phyloP scores from a whole-genome alignment of 2,888 invertebrate species.

The Herminia tarsipennalis region DNA sequence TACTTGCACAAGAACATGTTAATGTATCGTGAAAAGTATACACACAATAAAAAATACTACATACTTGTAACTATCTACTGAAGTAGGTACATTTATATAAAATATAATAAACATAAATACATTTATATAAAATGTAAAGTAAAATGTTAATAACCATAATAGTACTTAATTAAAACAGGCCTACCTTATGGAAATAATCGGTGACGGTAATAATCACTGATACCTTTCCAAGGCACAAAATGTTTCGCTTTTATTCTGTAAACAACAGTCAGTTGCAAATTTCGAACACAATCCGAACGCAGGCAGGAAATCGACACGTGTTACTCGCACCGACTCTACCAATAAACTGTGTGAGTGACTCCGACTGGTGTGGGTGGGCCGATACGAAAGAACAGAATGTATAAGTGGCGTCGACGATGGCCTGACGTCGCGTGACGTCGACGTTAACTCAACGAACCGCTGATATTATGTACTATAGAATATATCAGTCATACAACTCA shows the following conservation, averaged over 20 bases:
- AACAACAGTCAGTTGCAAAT: slow-evolving; percentile 41
- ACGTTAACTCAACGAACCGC: slow-evolving; percentile 28
- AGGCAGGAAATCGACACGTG: slow-evolving; percentile 60
- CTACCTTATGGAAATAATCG: slow-evolving; percentile 44
- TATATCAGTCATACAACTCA: slow-evolving; percentile 41
- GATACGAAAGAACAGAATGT: slow-evolving; percentile 47
- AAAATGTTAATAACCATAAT: no score
- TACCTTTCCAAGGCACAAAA: slow-evolving; percentile 47
- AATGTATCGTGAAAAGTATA: no score
- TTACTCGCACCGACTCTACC: slow-evolving; percentile 60
- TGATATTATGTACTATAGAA: slow-evolving; percentile 42
- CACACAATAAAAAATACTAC: no score
- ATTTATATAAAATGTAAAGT: neutral
- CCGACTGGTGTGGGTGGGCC: slow-evolving; percentile 44
- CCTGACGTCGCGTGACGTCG: slow-evolving; percentile 69
- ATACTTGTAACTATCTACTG: no score
- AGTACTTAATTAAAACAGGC: neutral
- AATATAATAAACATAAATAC: neutral
- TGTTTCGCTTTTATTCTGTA: slow-evolving; percentile 40
- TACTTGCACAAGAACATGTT: neutral
- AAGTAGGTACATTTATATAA: neutral
- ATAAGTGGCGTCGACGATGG: slow-evolving; percentile 33
- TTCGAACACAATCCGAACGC: slow-evolving; percentile 52
- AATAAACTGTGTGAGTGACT: slow-evolving; percentile 52
- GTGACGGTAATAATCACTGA: slow-evolving; percentile 33